Conservation (phyloP, 2,113 vertebrate genomes). For the Ptilorrhoa leucosticta region DNA sequence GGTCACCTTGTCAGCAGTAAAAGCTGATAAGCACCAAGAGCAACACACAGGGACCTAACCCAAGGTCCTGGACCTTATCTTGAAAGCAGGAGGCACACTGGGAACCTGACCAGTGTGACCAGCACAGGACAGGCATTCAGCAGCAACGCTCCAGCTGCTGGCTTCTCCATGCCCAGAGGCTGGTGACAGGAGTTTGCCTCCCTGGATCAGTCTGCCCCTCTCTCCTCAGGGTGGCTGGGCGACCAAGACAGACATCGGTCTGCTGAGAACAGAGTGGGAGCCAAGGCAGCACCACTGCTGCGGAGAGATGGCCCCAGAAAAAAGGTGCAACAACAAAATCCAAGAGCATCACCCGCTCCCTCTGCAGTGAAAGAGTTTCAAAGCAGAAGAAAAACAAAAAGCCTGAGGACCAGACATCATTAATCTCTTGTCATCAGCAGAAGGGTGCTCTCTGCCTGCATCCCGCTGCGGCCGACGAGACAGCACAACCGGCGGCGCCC, state of each 20-base stretch:
- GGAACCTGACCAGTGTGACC: neutral
- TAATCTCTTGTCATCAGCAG: slow-evolving; percentile 8
- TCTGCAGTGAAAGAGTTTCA: neutral
- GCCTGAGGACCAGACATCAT: neutral
- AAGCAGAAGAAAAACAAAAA: neutral
- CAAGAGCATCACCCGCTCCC: neutral
- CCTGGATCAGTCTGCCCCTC: neutral
- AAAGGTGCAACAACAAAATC: neutral
- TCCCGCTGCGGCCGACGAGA: neutral
- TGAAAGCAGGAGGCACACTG: neutral
- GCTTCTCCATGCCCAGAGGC: neutral
- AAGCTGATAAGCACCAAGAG: slow-evolving; percentile 4
- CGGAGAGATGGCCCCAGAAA: fast-evolving
- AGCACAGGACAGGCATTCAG: neutral
- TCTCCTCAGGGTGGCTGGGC: fast-evolving
- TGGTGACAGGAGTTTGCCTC: neutral
- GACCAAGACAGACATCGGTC: fast-evolving
- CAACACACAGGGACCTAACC: neutral
- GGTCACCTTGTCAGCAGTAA: neutral
- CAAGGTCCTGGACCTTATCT: slow-evolving; percentile 26
- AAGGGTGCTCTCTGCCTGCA: neutral
- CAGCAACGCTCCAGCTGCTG: fast-evolving
- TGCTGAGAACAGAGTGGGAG: fast-evolving
- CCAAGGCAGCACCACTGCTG: neutral
- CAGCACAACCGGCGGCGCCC: neutral